Evolutionary conservation across 2,797 vertebrate species (phyloP), one percentile per base, ranked within the genome.

Genomic region (Aselliscus stoliczkanus): DNA sequence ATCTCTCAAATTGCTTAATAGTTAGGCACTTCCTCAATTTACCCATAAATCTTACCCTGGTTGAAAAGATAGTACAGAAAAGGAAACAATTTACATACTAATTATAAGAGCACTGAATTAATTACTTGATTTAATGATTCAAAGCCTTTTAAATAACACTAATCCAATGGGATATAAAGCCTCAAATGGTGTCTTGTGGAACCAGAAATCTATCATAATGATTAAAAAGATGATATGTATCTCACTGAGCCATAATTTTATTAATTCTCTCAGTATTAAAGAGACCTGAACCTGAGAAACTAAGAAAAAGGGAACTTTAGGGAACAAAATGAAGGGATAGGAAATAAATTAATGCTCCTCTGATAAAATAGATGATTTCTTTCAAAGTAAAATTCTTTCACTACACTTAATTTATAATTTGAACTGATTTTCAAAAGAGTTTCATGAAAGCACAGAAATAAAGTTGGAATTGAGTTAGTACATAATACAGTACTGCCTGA

Each of bases 381-480:
- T 88, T 94, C 94, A 91, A 81, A 37, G 60, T 80, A 81, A 83
- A 94, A 67, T 62, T 95, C 25, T 90, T 96, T 92, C 50, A 84
- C 27, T 88, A 37, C 0, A 34, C 18, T 72, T 83, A 88, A 47
- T 93, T 94, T 79, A 81, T 67, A 88, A 85, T 81, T 67, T 76
- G 20, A 86, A 69, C n/a, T 89, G 54, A 65, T 88, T 87, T 92
- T 87, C 39, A 77, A 54, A 54, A 62, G n/a, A 58, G 25, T 27
- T 69, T 58, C 87, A 90, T 90, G 25, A 88, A 15, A 88, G 13
- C 34, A 67, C 47, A 62, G 37, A 79, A 76, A 29, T 56, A 58
- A 93, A 82, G 3, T 44, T 73, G 90, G 62, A 88, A 85, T 27
- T 94, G 20, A 85, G 39, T 87, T 72, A 94, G 80, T 39, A 27